Conservation (phyloP, 2,888 invertebrate species). For the Malacosoma neustria region DNA sequence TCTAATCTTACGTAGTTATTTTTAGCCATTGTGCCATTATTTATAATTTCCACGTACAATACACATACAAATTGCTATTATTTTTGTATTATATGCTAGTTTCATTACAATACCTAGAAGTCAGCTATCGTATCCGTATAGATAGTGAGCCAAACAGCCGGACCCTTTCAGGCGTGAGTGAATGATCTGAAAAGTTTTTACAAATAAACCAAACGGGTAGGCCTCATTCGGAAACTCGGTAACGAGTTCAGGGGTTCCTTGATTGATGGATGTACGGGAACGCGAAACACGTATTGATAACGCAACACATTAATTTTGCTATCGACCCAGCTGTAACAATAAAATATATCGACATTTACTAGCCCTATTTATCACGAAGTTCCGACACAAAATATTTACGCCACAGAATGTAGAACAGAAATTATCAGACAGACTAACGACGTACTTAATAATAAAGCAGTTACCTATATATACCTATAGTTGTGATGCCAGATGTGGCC, state of each 20-base stretch:
- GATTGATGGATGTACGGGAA: conserved; percentile 58
- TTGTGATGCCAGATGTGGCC: too few species aligned
- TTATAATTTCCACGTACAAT: too few species aligned
- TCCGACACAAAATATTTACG: too few species aligned
- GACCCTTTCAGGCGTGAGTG: conserved; percentile 54
- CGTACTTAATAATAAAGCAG: too few species aligned
- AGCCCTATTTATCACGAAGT: background rate
- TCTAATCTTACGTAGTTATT: too few species aligned
- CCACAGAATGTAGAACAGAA: too few species aligned
- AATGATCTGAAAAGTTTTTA: conserved; percentile 66
- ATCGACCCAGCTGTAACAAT: conserved; percentile 23
- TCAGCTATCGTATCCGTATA: conserved; percentile 20
- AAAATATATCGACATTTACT: conserved; percentile 28
- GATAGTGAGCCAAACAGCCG: conserved; percentile 20
- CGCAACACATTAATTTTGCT: conserved; percentile 44
- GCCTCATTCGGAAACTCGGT: conserved; percentile 54
- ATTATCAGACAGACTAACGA: too few species aligned
- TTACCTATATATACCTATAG: too few species aligned
- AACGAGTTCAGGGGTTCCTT: conserved; percentile 61
- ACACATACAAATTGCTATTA: too few species aligned
- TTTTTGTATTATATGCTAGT: too few species aligned
- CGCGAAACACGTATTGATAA: conserved; percentile 49
- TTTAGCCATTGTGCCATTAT: too few species aligned
- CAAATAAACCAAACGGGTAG: conserved; percentile 45
- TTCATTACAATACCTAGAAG: too few species aligned